phyloP scores from a whole-genome alignment of 2,113 vertebrate species.

The Cinclus cinclus region DNA sequence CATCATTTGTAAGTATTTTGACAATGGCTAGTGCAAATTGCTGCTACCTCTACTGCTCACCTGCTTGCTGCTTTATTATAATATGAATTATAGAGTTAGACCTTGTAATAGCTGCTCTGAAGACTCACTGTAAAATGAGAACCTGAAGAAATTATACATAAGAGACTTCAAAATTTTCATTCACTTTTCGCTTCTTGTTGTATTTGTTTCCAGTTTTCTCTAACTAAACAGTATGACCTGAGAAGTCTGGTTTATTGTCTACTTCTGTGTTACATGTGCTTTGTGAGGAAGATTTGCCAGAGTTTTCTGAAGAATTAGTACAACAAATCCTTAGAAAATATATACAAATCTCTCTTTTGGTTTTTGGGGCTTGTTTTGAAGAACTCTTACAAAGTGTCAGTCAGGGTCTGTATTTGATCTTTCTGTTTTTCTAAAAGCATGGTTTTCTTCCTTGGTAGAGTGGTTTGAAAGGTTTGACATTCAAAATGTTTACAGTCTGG shows the following conservation, averaged over 20 bases:
- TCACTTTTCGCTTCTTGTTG: neutral
- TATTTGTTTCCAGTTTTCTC: neutral
- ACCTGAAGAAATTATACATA: neutral
- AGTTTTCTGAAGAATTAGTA: neutral
- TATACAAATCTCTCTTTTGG: neutral
- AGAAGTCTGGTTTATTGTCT: neutral
- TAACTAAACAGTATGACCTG: neutral
- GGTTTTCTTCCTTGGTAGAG: neutral
- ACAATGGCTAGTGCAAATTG: neutral
- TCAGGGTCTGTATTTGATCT: neutral
- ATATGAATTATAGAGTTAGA: neutral
- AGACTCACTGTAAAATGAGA: neutral
- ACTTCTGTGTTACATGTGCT: fast-evolving
- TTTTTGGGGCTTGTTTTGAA: neutral
- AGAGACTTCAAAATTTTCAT: neutral
- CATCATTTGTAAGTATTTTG: neutral
- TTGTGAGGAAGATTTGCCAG: neutral
- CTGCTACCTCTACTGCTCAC: neutral
- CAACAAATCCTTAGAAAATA: neutral
- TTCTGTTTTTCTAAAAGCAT: neutral
- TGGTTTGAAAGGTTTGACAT: neutral
- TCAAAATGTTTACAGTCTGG: neutral
- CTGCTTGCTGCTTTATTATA: neutral
- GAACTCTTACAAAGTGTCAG: neutral
- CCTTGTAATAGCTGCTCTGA: neutral